phyloP scores from a whole-genome alignment of 1,140 invertebrate species.

The Camponotus vicinus region DNA sequence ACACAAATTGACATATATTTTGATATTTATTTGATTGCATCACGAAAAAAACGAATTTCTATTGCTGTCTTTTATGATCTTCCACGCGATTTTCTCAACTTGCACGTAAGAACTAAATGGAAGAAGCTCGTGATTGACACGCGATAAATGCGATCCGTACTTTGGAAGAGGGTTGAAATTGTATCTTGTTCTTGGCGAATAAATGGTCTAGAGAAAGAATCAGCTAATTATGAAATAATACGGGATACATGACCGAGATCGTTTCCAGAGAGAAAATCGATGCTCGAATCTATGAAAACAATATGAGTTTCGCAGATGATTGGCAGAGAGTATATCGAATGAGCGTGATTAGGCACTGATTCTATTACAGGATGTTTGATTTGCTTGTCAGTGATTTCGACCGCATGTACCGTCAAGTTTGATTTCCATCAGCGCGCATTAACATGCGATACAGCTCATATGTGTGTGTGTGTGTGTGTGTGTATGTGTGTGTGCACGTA shows the following conservation, averaged over 20 bases:
- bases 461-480: no score
- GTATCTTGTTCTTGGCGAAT: not conserved
- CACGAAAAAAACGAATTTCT: not conserved
- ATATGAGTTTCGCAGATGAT: constrained; percentile 14
- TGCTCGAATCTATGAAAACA: not conserved
- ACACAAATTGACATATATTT: not conserved
- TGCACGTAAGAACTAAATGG: constrained; percentile 49
- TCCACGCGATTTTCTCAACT: not conserved
- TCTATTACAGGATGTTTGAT: constrained; percentile 53
- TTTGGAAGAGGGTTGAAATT: constrained; percentile 29
- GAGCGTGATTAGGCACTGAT: constrained; percentile 49
- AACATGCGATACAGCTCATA: constrained; percentile 7
- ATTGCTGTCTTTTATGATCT: not conserved
- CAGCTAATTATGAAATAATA: not conserved
- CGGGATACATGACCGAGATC: not conserved
- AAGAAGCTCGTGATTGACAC: constrained; percentile 50
- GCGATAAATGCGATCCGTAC: constrained; percentile 50
- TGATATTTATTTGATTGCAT: not conserved
- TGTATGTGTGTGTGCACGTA: not conserved
- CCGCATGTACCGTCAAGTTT: constrained; percentile 18
- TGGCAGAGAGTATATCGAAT: not conserved
- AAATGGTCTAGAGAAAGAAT: not conserved
- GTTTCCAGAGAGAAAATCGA: constrained; percentile 22
- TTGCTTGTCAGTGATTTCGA: constrained; percentile 34
- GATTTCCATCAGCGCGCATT: constrained; percentile 43